Percentiles rank a stretch among this genome's conserved stretches.
phyloP scores from a whole-genome alignment of 2,797 vertebrate genomes.

The Eurystomus glaucurus region DNA sequence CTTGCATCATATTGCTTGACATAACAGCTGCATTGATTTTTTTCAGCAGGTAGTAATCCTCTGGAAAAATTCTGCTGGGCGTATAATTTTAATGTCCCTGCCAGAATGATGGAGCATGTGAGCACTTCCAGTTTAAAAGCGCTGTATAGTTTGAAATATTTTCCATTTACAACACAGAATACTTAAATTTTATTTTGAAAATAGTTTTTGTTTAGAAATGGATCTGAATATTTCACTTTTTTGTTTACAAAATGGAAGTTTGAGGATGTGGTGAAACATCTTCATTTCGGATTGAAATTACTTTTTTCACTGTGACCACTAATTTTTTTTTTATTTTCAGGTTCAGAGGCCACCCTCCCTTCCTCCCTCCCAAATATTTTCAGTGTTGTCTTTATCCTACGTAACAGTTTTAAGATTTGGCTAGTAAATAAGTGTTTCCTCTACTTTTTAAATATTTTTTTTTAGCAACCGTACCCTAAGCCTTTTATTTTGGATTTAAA shows the following conservation, averaged over 20 bases:
- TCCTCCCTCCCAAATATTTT: not conserved
- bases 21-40: conserved; percentile 53
- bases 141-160: not conserved
- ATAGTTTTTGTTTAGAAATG: not conserved
- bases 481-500: not conserved
- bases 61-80: conserved; percentile 47
- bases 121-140: not conserved
- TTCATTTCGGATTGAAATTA: not conserved
- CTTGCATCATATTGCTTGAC: conserved; percentile 47
- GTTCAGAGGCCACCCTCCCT: not conserved
- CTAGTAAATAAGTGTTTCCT: not conserved
- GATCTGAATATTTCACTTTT: not conserved
- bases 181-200: not conserved
- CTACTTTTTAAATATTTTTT: not conserved
- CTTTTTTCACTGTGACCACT: not conserved
- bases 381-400: not conserved
- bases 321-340: not conserved
- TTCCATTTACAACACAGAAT: not conserved
- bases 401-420: not conserved
- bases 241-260: not conserved
- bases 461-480: rapidly evolving
- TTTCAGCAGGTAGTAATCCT: conserved; percentile 54
- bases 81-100: not conserved
- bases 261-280: not conserved
- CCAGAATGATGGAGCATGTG: not conserved